A percentile compares a stretch with the other conserved stretches of the same genome.
Evolutionary conservation across 2,113 vertebrate species (phyloP).

Genomic region (Mesembrinibis cayennensis): DNA sequence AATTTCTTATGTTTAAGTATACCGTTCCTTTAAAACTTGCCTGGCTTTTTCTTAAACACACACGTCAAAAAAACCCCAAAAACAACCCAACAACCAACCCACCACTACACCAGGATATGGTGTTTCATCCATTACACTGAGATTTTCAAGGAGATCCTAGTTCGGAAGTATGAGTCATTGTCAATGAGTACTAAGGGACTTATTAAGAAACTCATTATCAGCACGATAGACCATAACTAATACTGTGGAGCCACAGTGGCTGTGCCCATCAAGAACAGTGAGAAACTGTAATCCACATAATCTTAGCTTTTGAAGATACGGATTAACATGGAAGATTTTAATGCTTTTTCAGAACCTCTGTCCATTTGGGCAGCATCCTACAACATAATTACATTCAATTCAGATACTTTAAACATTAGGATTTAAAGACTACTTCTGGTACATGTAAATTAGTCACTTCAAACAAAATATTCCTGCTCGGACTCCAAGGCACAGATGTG

Average conservation of each 20-base stretch:
- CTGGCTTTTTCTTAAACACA: neutral
- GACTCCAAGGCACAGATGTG: neutral
- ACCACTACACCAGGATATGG: neutral
- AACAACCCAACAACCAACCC: too few species aligned
- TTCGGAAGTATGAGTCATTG: slow-evolving; percentile 53
- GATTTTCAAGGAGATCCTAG: slow-evolving; percentile 23
- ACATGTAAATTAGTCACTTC: neutral
- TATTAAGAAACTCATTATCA: slow-evolving; percentile 63
- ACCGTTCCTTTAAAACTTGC: neutral
- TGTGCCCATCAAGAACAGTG: neutral
- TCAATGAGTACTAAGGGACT: slow-evolving; percentile 51
- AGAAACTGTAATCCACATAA: neutral
- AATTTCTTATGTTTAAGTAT: neutral
- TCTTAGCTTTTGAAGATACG: neutral
- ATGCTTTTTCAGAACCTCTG: neutral
- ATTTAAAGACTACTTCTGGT: neutral
- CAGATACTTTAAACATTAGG: neutral
- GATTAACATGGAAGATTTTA: neutral
- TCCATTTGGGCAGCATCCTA: neutral
- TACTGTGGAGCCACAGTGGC: slow-evolving; percentile 31
- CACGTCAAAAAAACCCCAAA: neutral
- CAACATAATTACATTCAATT: neutral
- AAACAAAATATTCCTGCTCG: neutral
- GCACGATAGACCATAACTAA: slow-evolving; percentile 55
- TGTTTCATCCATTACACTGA: neutral